Evolutionary conservation across 2,113 vertebrate genomes (phyloP).

Genomic region (Ceyx cyanopectus): DNA sequence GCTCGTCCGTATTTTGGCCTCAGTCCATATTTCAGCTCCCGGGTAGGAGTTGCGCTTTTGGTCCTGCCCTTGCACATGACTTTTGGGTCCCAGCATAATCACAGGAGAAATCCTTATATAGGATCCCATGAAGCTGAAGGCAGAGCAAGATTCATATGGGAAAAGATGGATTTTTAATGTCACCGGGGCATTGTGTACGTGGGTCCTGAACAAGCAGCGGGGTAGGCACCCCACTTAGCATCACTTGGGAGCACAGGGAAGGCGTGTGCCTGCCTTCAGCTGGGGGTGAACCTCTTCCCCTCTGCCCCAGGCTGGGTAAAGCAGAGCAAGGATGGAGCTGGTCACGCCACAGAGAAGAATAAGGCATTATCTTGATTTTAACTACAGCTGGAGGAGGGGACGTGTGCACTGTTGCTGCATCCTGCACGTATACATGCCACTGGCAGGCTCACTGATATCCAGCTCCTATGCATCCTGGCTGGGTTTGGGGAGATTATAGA

Average conservation of each 20-base stretch:
- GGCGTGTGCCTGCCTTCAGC: rapidly evolving
- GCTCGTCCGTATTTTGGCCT: not conserved
- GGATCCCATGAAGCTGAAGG: not conserved
- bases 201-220: not conserved
- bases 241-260: not conserved
- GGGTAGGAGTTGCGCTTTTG: rapidly evolving
- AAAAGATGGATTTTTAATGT: rapidly evolving
- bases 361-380: not conserved
- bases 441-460: not conserved
- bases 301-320: not conserved
- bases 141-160: not conserved
- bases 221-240: rapidly evolving
- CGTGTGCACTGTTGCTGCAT: rapidly evolving
- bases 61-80: not conserved
- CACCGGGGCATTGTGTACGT: rapidly evolving
- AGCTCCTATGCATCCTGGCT: not conserved
- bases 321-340: not conserved
- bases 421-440: rapidly evolving
- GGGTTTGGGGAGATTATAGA: not conserved
- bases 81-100: rapidly evolving
- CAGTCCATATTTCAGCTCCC: rapidly evolving
- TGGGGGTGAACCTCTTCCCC: not conserved
- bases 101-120: not conserved
- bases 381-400: not conserved
- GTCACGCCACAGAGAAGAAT: not conserved